Evolutionary conservation across 23 tunicate species (phyloP).

Genomic region (Ciona savignyi): DNA sequence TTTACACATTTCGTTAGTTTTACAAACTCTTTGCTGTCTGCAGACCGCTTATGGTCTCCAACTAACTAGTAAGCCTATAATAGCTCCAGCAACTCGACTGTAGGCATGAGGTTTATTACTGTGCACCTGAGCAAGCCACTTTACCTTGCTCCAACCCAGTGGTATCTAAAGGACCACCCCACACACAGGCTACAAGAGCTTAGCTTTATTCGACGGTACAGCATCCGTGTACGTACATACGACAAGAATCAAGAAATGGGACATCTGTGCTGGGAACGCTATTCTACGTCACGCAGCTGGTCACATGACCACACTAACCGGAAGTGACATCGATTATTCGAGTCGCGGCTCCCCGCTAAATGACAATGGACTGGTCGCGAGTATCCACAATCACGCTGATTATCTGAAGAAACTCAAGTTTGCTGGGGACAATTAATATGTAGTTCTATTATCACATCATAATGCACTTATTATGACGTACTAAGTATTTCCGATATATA

Average conservation of each 20-base stretch:
- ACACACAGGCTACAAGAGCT: conserved; percentile 79
- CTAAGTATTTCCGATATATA: not conserved
- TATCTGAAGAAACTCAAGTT: conserved; percentile 43
- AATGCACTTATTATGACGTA: not conserved
- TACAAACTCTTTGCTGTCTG: not conserved
- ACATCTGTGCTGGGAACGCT: conserved; percentile 93
- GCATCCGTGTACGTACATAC: conserved; percentile 95
- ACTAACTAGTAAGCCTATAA: too few species aligned
- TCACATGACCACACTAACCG: conserved; percentile 70
- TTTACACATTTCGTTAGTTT: too few species aligned
- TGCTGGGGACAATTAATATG: too few species aligned
- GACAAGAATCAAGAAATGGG: conserved; percentile 93
- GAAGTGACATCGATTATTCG: conserved; percentile 70
- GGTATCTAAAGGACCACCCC: too few species aligned
- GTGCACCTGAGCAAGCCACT: too few species aligned
- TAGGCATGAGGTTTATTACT: too few species aligned
- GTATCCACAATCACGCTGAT: conserved; percentile 35
- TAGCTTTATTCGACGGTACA: conserved; percentile 71
- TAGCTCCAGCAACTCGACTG: conserved; percentile 60
- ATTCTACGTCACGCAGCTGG: conserved; percentile 70
- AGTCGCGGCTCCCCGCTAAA: conserved; percentile 25
- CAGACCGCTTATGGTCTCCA: too few species aligned
- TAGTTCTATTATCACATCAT: too few species aligned
- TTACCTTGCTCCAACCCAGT: too few species aligned
- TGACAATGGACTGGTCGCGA: conserved; percentile 84